A percentile compares a stretch with the other conserved stretches of the same genome.
Conservation (phyloP, 1,140 invertebrate species). For the Papilio xuthus region DNA sequence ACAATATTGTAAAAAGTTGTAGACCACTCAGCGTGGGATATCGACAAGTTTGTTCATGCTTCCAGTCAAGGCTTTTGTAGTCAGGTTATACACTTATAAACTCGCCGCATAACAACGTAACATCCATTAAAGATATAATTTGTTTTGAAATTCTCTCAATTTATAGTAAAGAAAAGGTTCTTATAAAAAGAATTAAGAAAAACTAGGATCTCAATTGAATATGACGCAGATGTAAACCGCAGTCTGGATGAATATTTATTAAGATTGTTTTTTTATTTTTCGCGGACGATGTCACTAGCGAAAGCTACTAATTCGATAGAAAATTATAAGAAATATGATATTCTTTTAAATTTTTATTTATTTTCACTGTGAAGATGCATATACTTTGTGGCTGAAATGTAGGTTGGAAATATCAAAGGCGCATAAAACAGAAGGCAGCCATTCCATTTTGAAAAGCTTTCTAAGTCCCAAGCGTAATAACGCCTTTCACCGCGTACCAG, state of each 20-base stretch:
- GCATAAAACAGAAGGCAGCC: constrained; percentile 13
- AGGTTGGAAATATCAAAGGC: constrained; percentile 17
- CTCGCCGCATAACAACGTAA: neutral
- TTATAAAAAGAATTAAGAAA: too few species aligned
- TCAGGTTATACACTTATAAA: neutral
- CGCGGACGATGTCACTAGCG: too few species aligned
- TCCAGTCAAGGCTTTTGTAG: constrained; percentile 1
- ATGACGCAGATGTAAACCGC: too few species aligned
- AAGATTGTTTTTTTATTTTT: too few species aligned
- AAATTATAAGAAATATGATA: too few species aligned
- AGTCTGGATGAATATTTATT: too few species aligned
- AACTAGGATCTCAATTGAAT: too few species aligned
- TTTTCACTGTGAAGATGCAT: neutral
- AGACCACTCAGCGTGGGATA: neutral
- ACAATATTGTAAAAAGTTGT: neutral
- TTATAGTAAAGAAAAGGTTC: neutral
- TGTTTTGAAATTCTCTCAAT: constrained; percentile 8
- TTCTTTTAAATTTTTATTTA: neutral
- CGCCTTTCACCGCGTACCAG: constrained; percentile 14
- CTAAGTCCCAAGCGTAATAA: constrained; percentile 26
- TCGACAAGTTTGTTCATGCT: constrained; percentile 10
- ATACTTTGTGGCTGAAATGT: neutral
- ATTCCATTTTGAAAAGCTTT: constrained; percentile 20
- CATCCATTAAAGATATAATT: constrained; percentile 14
- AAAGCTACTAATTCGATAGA: too few species aligned